These are phyloP conservation scores for Marisa cornuarietis DNA, from an alignment of 1,140 invertebrate genomes.

Conservation along the genomic window DNA sequence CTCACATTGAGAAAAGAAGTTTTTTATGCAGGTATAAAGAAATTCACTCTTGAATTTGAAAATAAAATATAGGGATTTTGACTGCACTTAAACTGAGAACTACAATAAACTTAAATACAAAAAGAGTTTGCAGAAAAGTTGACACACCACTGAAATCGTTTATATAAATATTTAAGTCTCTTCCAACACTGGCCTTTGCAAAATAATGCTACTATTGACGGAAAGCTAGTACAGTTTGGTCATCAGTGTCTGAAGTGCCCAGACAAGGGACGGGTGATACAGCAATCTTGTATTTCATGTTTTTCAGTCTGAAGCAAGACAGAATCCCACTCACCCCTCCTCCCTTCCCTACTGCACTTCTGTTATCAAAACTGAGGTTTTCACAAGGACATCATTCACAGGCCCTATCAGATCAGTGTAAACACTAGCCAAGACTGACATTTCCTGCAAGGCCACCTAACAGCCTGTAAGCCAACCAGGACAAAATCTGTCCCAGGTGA, in stretches of 20 bases:
- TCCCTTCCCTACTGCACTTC: background rate
- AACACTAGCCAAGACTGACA: background rate
- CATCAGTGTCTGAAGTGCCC: background rate
- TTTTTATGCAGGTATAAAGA: too few relatives aligned
- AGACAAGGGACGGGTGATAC: background rate
- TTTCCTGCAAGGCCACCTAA: background rate
- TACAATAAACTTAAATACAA: too few relatives aligned
- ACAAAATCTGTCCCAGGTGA: background rate
- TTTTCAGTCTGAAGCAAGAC: background rate
- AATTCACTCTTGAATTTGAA: too few relatives aligned
- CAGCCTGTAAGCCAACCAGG: background rate
- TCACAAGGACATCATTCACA: background rate
- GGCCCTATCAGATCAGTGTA: conserved; percentile 6
- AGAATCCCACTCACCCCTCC: background rate
- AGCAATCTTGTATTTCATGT: background rate
- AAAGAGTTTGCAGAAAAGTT: too few relatives aligned
- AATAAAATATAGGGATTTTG: too few relatives aligned
- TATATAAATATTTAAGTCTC: too few relatives aligned
- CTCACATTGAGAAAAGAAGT: too few relatives aligned
- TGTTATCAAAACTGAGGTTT: background rate
- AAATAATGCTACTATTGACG: too few relatives aligned
- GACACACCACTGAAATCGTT: too few relatives aligned
- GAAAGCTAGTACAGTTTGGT: too few relatives aligned
- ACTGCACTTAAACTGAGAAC: too few relatives aligned
- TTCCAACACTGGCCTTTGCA: too few relatives aligned